These are phyloP conservation scores for Balaenoptera acutorostrata DNA, from an alignment of 2,113 vertebrate species.

Conservation along the genomic window DNA sequence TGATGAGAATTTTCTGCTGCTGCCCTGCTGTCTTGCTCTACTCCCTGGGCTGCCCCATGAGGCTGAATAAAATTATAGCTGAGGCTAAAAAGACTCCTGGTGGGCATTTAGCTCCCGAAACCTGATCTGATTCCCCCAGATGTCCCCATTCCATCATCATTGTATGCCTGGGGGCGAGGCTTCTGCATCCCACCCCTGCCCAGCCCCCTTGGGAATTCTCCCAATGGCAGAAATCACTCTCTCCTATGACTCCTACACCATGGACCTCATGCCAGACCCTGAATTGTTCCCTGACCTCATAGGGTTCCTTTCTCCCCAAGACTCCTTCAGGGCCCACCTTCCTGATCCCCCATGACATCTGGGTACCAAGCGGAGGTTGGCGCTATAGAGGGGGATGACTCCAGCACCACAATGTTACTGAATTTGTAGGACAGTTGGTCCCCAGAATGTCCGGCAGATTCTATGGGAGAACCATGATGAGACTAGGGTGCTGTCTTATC, in stretches of 20 bases:
- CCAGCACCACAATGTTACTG: not conserved
- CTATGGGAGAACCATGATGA: fast-evolving
- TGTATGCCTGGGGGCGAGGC: not conserved
- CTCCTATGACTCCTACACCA: not conserved
- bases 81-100: not conserved
- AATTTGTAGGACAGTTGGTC: not conserved
- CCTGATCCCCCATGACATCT: too few species aligned
- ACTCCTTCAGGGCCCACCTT: not conserved
- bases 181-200: not conserved
- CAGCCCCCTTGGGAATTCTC: not conserved
- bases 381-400: not conserved
- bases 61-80: not conserved
- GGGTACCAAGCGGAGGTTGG: not conserved
- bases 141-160: not conserved
- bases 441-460: not conserved
- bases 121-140: not conserved
- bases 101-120: not conserved
- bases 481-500: not conserved
- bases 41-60: fast-evolving
- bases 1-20: fast-evolving
- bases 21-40: not conserved
- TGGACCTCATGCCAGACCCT: not conserved
- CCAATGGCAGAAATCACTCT: not conserved
- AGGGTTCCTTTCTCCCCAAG: not conserved
- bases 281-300: not conserved